Evolutionary conservation across 1,140 invertebrate genomes (phyloP), one percentile per base, ranked within the genome.

Genomic region (Phocides pigmalion): DNA sequence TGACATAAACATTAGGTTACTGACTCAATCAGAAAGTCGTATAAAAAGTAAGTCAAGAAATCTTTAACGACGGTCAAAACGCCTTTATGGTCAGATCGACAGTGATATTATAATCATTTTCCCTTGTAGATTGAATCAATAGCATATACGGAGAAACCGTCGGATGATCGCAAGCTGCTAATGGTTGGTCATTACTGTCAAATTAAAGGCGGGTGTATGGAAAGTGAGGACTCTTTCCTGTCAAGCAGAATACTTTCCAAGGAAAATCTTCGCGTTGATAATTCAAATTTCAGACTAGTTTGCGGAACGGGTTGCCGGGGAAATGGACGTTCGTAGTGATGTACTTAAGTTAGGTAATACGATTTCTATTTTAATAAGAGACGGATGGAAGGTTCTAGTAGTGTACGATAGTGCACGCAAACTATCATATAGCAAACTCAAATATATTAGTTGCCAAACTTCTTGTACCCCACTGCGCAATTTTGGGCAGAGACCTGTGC

Each of bases 111-210:
- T 62, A 54, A 71, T 64, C 53, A 50, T 64, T 68, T 71, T 71
- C 62, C 62, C 62, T 63, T 62, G 46, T 22, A 62, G 64, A 70
- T 72, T 66, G 64, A 69, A 70, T 73, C 51, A 70, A 69, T 66
- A 56, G 49, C 58, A 50, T 42, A 39, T 44, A 66, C 44, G 44
- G 65, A 65, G 62, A 73, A 67, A 67, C 51, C 64, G 44, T 59
- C 50, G 49, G 64, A 63, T 66, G 68, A 72, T 63, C 59, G 54
- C 41, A 41, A 28, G 6, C 14, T 19, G 59, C 62, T 82, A 81
- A 84, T 80, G 76, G 71, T 61, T 62, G 50, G 66, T 79, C 81
- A 79, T 86, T 86, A 84, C 71, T 79, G 72, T 77, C 82, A 74
- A 77, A 81, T 81, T 81, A 77, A 74, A 79, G 62, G 64, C 70